Evolutionary conservation across 2,113 vertebrate genomes (phyloP).

Genomic region (Chionomys nivalis): DNA sequence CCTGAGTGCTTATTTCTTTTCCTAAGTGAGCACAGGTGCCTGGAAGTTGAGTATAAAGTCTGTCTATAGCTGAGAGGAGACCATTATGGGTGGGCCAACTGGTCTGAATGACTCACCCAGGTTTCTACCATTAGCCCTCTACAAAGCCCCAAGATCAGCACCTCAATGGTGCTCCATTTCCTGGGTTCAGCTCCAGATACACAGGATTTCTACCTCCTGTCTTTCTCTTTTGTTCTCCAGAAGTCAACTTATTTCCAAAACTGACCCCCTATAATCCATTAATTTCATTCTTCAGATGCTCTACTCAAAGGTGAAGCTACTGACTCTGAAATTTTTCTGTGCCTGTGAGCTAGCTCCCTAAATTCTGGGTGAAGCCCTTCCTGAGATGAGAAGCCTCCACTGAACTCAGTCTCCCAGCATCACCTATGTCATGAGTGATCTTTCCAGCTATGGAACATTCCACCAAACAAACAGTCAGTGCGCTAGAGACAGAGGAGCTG

Average conservation of each 20-base stretch:
- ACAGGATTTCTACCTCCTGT: not conserved
- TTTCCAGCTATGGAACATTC: not conserved
- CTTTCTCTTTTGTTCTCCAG: not conserved
- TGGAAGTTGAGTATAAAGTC: not conserved
- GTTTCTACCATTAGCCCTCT: no score
- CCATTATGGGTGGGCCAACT: not conserved
- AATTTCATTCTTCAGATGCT: not conserved
- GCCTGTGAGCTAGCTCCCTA: not conserved
- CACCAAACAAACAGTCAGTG: not conserved
- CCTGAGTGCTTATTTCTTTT: no score
- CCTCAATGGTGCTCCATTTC: not conserved
- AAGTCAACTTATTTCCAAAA: not conserved
- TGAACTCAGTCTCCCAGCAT: not conserved
- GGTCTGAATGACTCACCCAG: not conserved
- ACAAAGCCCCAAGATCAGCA: not conserved
- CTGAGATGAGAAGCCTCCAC: no score
- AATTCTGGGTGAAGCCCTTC: not conserved
- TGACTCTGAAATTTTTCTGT: not conserved
- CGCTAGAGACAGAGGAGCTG: not conserved
- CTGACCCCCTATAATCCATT: not conserved
- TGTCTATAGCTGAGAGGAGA: no score
- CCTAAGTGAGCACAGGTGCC: not conserved
- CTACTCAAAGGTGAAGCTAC: not conserved
- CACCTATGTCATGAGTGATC: not conserved
- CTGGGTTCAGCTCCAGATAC: not conserved